Conservation (phyloP, 2,113 vertebrate species). For the Ariopsis seemanni region DNA sequence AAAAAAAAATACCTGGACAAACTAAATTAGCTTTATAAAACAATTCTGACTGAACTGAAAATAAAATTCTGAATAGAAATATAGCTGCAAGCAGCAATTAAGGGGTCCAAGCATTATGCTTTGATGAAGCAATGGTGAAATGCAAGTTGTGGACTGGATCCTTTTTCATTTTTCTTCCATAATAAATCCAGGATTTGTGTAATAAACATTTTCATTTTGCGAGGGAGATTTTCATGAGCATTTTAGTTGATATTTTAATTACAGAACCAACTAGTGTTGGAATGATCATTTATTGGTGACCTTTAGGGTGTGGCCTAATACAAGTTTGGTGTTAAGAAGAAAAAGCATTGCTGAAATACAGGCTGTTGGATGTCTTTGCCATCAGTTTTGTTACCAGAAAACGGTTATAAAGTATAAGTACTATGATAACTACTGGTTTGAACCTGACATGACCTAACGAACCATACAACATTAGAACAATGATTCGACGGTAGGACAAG, state of each 20-base stretch:
- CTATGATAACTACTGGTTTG: background rate
- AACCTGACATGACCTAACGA: background rate
- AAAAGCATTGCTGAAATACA: background rate
- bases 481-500: background rate
- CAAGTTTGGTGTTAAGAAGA: background rate
- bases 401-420: background rate
- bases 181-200: no score
- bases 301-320: background rate
- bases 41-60: background rate
- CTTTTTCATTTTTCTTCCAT: background rate
- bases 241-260: background rate
- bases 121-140: background rate
- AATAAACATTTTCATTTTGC: no score
- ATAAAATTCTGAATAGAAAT: background rate
- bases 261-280: background rate
- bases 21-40: background rate
- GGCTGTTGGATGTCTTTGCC: background rate
- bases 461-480: background rate
- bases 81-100: background rate
- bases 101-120: background rate
- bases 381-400: background rate
- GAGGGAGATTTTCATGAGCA: background rate
- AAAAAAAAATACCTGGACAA: no score
- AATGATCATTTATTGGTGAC: background rate
- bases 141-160: background rate